These are phyloP conservation scores for Hypanus sabinus DNA, from an alignment of 2,113 vertebrate genomes.

Conservation along the genomic window DNA sequence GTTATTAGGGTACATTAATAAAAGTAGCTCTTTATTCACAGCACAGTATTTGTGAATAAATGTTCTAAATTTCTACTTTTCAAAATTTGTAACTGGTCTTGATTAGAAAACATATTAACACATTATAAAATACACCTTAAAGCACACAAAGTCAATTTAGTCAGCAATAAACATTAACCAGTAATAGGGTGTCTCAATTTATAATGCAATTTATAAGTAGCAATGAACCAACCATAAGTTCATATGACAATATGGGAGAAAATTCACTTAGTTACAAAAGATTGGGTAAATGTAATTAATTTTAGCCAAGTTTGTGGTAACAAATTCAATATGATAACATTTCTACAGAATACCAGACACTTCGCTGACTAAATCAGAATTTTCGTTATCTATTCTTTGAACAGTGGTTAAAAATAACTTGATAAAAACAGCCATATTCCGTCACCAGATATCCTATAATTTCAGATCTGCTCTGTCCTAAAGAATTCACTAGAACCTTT, in stretches of 20 bases:
- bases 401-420: constrained; percentile 15
- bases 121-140: neutral
- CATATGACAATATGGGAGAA: neutral
- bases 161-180: neutral
- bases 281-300: too few relatives aligned
- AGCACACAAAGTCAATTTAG: neutral
- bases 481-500: neutral
- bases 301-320: neutral
- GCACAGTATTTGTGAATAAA: neutral
- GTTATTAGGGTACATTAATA: neutral
- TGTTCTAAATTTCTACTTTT: neutral
- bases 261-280: neutral
- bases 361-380: neutral
- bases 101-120: neutral
- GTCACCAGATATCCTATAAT: neutral
- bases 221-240: neutral
- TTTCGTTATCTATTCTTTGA: neutral
- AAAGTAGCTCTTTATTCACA: neutral
- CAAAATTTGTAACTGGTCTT: neutral
- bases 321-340: neutral
- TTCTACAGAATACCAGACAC: neutral
- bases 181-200: neutral
- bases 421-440: neutral
- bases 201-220: neutral
- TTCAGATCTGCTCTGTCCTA: constrained; percentile 12